These are phyloP conservation scores for Epicauta chinensis DNA, from an alignment of 1,140 invertebrate species.

Conservation along the genomic window DNA sequence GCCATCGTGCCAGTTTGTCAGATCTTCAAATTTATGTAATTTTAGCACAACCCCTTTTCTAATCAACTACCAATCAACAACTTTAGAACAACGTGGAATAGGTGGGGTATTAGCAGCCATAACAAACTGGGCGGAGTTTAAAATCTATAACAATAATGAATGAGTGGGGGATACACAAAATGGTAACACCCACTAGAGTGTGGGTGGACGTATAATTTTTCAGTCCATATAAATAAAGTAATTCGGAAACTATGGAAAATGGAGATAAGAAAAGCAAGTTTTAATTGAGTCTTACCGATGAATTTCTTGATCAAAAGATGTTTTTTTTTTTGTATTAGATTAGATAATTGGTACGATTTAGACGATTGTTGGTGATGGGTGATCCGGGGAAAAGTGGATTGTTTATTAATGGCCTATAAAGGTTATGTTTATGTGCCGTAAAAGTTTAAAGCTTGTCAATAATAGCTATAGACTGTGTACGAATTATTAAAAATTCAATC, in stretches of 20 bases:
- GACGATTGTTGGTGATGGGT: too few relatives aligned
- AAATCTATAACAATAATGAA: neutral
- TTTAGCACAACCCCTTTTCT: slow-evolving; percentile 28
- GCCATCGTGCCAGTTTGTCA: slow-evolving; percentile 33
- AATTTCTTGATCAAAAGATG: too few relatives aligned
- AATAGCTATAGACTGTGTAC: too few relatives aligned
- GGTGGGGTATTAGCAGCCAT: slow-evolving; percentile 30
- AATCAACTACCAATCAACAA: neutral
- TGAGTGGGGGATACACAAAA: slow-evolving; percentile 20
- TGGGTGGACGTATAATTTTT: slow-evolving; percentile 3
- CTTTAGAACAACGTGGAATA: slow-evolving; percentile 1
- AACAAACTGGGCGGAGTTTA: slow-evolving; percentile 31
- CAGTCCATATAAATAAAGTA: slow-evolving; percentile 21
- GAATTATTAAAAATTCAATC: too few relatives aligned
- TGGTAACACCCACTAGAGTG: slow-evolving; percentile 18
- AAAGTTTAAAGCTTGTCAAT: slow-evolving; percentile 36
- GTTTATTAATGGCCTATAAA: slow-evolving; percentile 41
- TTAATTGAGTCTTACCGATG: slow-evolving; percentile 23
- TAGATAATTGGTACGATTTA: too few relatives aligned
- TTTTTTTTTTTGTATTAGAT: too few relatives aligned
- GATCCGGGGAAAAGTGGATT: slow-evolving; percentile 22
- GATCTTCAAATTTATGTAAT: slow-evolving; percentile 28
- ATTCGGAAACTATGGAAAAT: slow-evolving; percentile 21
- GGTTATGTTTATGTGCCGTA: slow-evolving; percentile 43
- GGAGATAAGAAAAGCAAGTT: slow-evolving; percentile 19